Percentiles rank a stretch among this genome's conserved stretches.
These are phyloP conservation scores for Caenorhabditis imperialis DNA, from an alignment of 2,888 invertebrate species.

Conservation along the genomic window DNA sequence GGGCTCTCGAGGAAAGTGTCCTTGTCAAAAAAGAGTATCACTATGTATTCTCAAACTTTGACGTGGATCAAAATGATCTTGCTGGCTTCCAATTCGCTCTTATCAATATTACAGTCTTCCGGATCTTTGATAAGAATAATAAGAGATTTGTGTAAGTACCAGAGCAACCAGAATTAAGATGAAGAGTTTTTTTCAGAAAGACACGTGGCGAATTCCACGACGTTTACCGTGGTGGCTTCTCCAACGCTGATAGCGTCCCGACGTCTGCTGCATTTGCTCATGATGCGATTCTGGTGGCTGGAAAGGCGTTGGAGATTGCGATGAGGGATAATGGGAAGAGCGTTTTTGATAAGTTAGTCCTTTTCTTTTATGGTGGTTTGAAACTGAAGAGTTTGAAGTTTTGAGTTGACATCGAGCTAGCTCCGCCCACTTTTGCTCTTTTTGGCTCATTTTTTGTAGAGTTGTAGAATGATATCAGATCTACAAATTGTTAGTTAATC, in stretches of 20 bases:
- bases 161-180: neutral
- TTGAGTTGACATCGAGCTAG: too few species aligned
- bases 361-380: neutral
- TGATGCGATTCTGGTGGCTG: slow-evolving; percentile 68
- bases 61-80: slow-evolving; percentile 65
- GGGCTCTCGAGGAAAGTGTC: slow-evolving; percentile 66
- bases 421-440: too few species aligned
- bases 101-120: slow-evolving; percentile 68
- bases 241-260: slow-evolving; percentile 43
- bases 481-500: too few species aligned
- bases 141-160: slow-evolving; percentile 60
- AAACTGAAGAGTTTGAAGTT: neutral
- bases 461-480: too few species aligned
- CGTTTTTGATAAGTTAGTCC: slow-evolving; percentile 60
- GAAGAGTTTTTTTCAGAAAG: slow-evolving; percentile 44
- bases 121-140: slow-evolving; percentile 61
- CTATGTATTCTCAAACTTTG: slow-evolving; percentile 70
- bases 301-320: slow-evolving; percentile 58
- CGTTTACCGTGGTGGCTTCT: slow-evolving; percentile 54
- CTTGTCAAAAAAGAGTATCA: slow-evolving; percentile 67
- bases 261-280: slow-evolving; percentile 67
- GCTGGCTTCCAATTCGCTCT: slow-evolving; percentile 63
- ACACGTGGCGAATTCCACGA: slow-evolving; percentile 56
- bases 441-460: too few species aligned
- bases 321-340: slow-evolving; percentile 54